A percentile compares a stretch with the other conserved stretches of the same genome.
Evolutionary conservation across 1,140 invertebrate genomes (phyloP).

Genomic region (Cryptotermes secundus): DNA sequence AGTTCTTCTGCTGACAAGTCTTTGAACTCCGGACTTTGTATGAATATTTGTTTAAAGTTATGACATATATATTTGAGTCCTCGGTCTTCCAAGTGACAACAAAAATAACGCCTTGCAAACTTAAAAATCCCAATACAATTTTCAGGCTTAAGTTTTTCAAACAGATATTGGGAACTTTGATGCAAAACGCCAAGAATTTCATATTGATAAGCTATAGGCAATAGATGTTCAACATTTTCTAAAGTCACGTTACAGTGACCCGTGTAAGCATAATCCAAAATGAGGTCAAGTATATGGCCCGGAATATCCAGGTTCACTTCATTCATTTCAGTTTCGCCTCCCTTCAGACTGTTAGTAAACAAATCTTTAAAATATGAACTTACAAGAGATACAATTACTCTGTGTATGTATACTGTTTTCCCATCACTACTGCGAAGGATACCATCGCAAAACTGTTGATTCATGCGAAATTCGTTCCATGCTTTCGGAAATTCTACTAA

Average conservation of each 20-base stretch:
- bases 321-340: constrained; percentile 52
- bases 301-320: constrained; percentile 54
- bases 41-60: too few relatives aligned
- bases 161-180: constrained; percentile 60
- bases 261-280: constrained; percentile 68
- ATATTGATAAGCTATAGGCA: constrained; percentile 63
- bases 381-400: neutral
- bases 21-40: too few relatives aligned
- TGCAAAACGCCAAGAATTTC: constrained; percentile 62
- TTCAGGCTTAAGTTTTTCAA: constrained; percentile 54
- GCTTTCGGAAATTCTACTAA: too few relatives aligned
- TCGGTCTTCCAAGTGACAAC: constrained; percentile 55
- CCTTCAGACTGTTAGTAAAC: constrained; percentile 62
- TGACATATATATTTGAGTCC: too few relatives aligned
- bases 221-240: constrained; percentile 61
- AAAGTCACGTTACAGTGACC: constrained; percentile 57
- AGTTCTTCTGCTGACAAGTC: too few relatives aligned
- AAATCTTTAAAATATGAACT: constrained; percentile 56
- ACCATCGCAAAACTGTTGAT: too few relatives aligned
- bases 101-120: constrained; percentile 69
- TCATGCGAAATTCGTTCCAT: too few relatives aligned
- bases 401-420: constrained; percentile 1
- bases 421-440: constrained; percentile 11
- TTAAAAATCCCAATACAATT: constrained; percentile 68
- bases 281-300: constrained; percentile 48